Conservation (phyloP, 2,113 vertebrate species). For the Mus spicilegus region DNA sequence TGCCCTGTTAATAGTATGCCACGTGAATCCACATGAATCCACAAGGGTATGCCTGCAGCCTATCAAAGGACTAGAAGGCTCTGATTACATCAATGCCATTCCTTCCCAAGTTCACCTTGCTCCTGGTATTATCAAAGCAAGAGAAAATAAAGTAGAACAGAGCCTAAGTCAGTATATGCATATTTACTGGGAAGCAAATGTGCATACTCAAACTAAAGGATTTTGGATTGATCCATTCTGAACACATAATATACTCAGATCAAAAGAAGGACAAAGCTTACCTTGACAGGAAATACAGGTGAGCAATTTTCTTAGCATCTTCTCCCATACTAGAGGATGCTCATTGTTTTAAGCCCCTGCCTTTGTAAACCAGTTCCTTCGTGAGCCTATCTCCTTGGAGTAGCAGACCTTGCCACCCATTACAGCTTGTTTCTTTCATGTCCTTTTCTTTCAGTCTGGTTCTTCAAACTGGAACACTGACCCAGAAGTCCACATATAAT, state of each 20-base stretch:
- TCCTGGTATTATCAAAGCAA: neutral
- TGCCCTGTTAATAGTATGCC: constrained; percentile 99
- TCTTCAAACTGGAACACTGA: constrained; percentile 51
- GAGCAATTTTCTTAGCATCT: constrained; percentile 51
- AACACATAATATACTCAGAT: neutral
- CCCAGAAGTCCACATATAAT: constrained; percentile 23
- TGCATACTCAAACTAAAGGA: neutral
- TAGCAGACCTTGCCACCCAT: neutral
- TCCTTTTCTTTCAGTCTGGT: constrained; percentile 19
- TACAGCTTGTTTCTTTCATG: neutral
- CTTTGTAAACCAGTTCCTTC: constrained; percentile 35
- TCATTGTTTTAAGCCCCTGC: neutral
- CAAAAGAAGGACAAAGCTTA: neutral
- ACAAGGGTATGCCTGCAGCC: constrained; percentile 98
- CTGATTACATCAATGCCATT: constrained; percentile 95
- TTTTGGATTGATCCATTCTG: constrained; percentile 21
- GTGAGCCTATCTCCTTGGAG: constrained; percentile 34
- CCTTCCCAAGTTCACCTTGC: neutral
- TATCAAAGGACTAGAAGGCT: constrained; percentile 98
- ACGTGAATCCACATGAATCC: constrained; percentile 94
- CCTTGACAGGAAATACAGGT: neutral
- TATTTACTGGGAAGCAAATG: neutral
- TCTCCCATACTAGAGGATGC: neutral
- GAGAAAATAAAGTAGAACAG: neutral
- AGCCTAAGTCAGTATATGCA: neutral